Base-by-base conservation (phyloP, 2,888 invertebrate species). In the Scelioninae gen. 2 region DNA sequence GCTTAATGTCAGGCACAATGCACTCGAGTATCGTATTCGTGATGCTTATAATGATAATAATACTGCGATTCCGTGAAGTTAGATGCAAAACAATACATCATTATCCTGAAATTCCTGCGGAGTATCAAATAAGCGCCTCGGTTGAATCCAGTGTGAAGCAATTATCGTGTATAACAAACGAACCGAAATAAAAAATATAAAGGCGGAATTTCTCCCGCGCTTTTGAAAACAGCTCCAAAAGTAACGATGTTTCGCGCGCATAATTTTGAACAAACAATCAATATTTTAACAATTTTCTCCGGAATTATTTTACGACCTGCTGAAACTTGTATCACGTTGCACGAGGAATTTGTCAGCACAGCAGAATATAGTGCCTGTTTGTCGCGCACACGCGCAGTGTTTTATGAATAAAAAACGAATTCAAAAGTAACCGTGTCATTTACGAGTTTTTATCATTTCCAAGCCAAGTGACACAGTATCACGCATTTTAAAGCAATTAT, bases 1-100 rank as follows among this genome's bases (percentile, higher is more conserved):
- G n/a, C 72, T 65, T 46, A 53, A 57, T 60, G 60, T 60, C 65
- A 53, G 35, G 60, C 46, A 69, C 46, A 69, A 69, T 69, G 69
- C 53, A 18, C 35, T 50, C 58, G 33, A 64, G 46, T 72, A 22
- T 61, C 61, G 31, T 55, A 31, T 67, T 61, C 35, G 48, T 19
- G 61, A 73, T 73, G 43, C 43, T 13, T 52, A 58, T 52, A 68
- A 57, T 57, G 57, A 67, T 58, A 68, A 73, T 35, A 64, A 53
- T 53, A 46, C n/a, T n/a, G n/a, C 15, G 52, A 43, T 73, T 63
- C 50, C 60, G 1, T 31, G 60, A 58, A 67, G 63, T 52, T 31
- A 45, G 41, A 55, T 65, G 15, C 72, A 55, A 60, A 60, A 58
- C 39, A 28, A 39, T 60, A 22, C 53, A 35, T 53, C 68, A 52